Evolutionary conservation across 2,888 invertebrate species (phyloP).

Genomic region (Parnassius smintheus): DNA sequence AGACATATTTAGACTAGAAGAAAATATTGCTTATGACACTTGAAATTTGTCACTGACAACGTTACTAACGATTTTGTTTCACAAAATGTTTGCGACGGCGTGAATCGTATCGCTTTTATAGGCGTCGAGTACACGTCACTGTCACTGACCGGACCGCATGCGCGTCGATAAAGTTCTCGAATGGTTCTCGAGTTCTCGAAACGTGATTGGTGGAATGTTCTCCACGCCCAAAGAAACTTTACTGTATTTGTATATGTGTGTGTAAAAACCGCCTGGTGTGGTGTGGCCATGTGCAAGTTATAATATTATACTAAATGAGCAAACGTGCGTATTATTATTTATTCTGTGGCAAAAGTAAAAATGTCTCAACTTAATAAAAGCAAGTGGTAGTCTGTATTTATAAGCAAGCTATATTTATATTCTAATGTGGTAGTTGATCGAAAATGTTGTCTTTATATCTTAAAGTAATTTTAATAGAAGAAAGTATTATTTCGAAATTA

Average conservation of each 20-base stretch:
- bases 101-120: constrained; percentile 57
- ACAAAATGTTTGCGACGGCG: constrained; percentile 51
- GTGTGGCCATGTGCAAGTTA: neutral
- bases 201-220: constrained; percentile 62
- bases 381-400: too few relatives aligned
- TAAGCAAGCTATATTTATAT: too few relatives aligned
- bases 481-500: too few relatives aligned
- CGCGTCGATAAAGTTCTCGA: constrained; percentile 73
- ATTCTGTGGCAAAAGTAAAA: too few relatives aligned
- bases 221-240: constrained; percentile 57
- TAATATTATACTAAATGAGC: neutral
- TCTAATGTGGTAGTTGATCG: too few relatives aligned
- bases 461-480: too few relatives aligned
- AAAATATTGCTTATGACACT: constrained; percentile 43
- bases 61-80: constrained; percentile 53
- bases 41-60: constrained; percentile 47
- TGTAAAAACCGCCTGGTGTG: constrained; percentile 55
- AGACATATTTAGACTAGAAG: constrained; percentile 84
- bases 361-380: too few relatives aligned
- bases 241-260: constrained; percentile 54
- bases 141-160: constrained; percentile 58
- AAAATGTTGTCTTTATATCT: too few relatives aligned
- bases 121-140: constrained; percentile 63
- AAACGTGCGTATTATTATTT: too few relatives aligned
- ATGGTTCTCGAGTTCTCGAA: constrained; percentile 63